Evolutionary conservation across 2,888 invertebrate species (phyloP), one percentile per base, ranked within the genome.

Genomic region (Drosophila neutralis): DNA sequence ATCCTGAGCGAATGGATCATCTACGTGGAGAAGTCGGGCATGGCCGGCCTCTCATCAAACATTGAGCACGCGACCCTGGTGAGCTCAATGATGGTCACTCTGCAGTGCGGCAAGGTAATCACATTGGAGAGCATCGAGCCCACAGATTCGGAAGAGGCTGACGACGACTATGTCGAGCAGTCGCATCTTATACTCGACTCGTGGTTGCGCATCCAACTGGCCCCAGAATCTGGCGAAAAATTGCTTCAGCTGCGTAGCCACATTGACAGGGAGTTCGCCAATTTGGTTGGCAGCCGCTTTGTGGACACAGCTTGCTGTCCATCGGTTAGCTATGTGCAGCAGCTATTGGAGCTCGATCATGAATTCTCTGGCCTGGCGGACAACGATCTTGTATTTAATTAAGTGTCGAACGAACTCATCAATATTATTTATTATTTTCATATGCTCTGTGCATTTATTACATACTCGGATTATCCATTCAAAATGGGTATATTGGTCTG

Each of bases 1-100:
- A 77, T 78, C 58, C 95, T 96, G 0, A 95, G 96, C 15, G 96
- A 97, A 86, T 98, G 98, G 98, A 93, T 98, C 21, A 94, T 97
- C 15, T 98, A 96, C 90, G 97, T 97, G 90, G 98, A 98, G 92
- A 96, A 98, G 93, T 95, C 96, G 0, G 95, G 96, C 52, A 94
- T 95, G 0, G 95, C 95, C 0, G 52, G 60, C 0, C 94, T 95
- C 24, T 94, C 95, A 61, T 96, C 96, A 71, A 95, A 96, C 89
- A 95, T 97, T 2, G 95, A 96, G 52, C 96, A 96, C 78, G 96
- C 96, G 69, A 98, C 98, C 0, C 92, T 97, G 10, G 95, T 98
- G 0, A 96, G 97, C 13, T 95, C 98, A 0, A 91, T 98, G 24
- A 96, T 97, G 1, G 95, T 98, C 61, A 95, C 97, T 0, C 88